These are phyloP conservation scores for Chaenodraco wilsoni DNA, from an alignment of 2,797 vertebrate genomes.

Conservation along the genomic window DNA sequence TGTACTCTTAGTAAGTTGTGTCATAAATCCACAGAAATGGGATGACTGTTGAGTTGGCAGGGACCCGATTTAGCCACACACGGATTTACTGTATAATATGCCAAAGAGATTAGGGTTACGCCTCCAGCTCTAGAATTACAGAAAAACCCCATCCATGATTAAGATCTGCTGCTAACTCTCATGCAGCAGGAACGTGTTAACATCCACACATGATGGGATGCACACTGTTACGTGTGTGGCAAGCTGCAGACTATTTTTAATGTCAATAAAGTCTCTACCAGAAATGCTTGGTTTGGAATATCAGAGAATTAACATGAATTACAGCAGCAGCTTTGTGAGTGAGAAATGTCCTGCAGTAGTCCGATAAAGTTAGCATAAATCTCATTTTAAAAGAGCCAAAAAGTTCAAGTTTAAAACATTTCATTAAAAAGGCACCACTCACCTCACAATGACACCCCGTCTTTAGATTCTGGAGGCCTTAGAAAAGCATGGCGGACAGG, in stretches of 20 bases:
- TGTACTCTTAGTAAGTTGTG: slow-evolving; percentile 39
- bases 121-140: slow-evolving; percentile 66
- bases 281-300: slow-evolving; percentile 11
- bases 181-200: slow-evolving; percentile 48
- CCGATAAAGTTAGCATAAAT: slow-evolving; percentile 19
- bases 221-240: background rate
- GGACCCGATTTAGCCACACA: slow-evolving; percentile 52
- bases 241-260: slow-evolving; percentile 7
- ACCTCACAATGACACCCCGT: slow-evolving; percentile 70
- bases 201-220: slow-evolving; percentile 34
- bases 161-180: slow-evolving; percentile 63
- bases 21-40: slow-evolving; percentile 66
- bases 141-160: slow-evolving; percentile 68
- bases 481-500: slow-evolving; percentile 50
- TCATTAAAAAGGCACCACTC: slow-evolving; percentile 12
- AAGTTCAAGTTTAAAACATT: slow-evolving; percentile 14
- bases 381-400: background rate
- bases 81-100: slow-evolving; percentile 68
- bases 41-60: slow-evolving; percentile 53
- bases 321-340: slow-evolving; percentile 11
- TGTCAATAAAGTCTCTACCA: slow-evolving; percentile 21
- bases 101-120: slow-evolving; percentile 71
- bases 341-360: slow-evolving; percentile 18
- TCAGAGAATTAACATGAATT: slow-evolving; percentile 12
- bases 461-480: slow-evolving; percentile 66